Evolutionary conservation across 2,888 invertebrate species (phyloP), one percentile per base, ranked within the genome.

Genomic region (Calephelis perditalis): DNA sequence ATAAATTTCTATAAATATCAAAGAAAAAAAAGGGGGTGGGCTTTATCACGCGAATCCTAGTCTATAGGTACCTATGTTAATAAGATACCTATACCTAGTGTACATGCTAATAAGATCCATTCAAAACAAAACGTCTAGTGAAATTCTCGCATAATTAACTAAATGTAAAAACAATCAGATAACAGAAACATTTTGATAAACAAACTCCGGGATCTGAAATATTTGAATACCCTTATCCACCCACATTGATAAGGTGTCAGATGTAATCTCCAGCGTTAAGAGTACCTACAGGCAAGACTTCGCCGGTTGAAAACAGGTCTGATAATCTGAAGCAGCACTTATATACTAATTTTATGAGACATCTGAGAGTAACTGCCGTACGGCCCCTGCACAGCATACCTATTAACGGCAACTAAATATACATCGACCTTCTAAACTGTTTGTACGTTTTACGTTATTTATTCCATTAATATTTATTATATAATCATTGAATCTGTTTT

Each of bases 271-370:
- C 76, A 78, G 78, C 72, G 67, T 65, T 70, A 74, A 76, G 77
- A 63, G 64, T 81, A 78, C 80, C 80, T 79, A 78, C 75, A 65
- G 66, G 65, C 80, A 82, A 80, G 79, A 73, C 79, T 76, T 78
- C 77, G 71, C 70, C 69, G 65, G 69, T 70, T 73, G 71, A 67
- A 73, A 83, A 84, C 87, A 75, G 78, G 85, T 83, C 75, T 78
- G 82, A 82, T 85, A 84, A 82, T 82, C 79, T 76, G 72, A 74
- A 68, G 66, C 65, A 76, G 80, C 78, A 81, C 78, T 87, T 85
- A 87, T 76, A 81, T 86, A 82, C 77, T 80, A 82, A 88, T 82
- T 89, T 89, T 89, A 88, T 74, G 86, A 81, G 86, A 82, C 85
- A 78, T 76, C 76, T 70, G 72, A 67, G 73, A 77, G 76, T 77